Evolutionary conservation across 2,113 vertebrate species (phyloP), one percentile per base, ranked within the genome.

Genomic region (Menura novaehollandiae): DNA sequence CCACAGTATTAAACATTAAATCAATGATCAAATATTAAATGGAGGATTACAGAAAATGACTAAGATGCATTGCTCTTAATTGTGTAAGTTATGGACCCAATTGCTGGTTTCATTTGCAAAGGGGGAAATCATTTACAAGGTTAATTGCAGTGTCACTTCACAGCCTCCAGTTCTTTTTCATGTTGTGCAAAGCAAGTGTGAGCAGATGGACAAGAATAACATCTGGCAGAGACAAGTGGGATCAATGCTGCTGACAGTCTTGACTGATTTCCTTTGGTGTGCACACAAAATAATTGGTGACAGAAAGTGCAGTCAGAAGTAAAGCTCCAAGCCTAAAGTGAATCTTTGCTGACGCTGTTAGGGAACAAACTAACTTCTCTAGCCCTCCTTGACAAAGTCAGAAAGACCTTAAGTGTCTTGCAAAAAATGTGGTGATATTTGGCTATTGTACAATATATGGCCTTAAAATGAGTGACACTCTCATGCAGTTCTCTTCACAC

Each of bases 141-240:
- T 98, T 98, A 98, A 97, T 98, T 97, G 92, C 72, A 68, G 51
- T 44, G 89, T 96, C 95, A 96, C 74, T 91, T 97, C 86, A 79
- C 37, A 94, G 90, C 68, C 92, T 86, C 90, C 60, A 96, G 81
- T 93, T 96, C 90, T 97, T 96, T 96, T 95, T 96, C 89, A 90
- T 92, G 90, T 95, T 95, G 85, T 88, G 71, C 72, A 96, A 93
- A 95, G 82, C 93, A 95, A 43, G 14, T 68, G 60, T 75, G 96
- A 97, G 95, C 97, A 98, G 97, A 98, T 97, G 97, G 98, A 94
- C 72, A 85, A 84, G 77, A 95, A 75, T 81, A 97, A 97, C 98
- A 98, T 98, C 97, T 98, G 98, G 96, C 58, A 94, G 72, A 94
- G 90, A 89, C 80, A 97, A 95, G 35, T 2, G 7, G 71, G 89